These are phyloP conservation scores for Trichogramma evanescens DNA, from an alignment of 2,888 invertebrate genomes.

Conservation along the genomic window DNA sequence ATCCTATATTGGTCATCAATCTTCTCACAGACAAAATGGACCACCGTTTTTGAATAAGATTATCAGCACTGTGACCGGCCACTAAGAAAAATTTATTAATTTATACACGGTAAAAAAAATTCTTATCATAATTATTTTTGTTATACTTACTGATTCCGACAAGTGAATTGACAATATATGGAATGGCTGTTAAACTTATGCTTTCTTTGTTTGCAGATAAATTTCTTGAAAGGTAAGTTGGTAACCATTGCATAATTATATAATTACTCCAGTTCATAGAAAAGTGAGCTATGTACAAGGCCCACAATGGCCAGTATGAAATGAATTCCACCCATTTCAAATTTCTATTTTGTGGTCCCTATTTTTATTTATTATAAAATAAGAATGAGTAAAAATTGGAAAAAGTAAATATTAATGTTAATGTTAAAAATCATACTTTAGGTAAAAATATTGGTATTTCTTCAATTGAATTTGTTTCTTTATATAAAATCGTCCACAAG, in stretches of 20 bases:
- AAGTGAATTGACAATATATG: constrained; percentile 66
- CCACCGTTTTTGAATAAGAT: constrained; percentile 56
- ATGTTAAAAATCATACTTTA: constrained; percentile 43
- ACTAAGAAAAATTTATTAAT: constrained; percentile 42
- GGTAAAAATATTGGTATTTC: constrained; percentile 55
- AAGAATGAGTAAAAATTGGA: constrained; percentile 13
- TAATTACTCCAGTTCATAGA: constrained; percentile 77
- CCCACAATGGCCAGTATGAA: constrained; percentile 64
- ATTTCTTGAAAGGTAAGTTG: constrained; percentile 61
- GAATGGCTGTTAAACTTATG: constrained; percentile 66
- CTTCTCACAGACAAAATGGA: constrained; percentile 63
- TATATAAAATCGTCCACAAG: constrained; percentile 59
- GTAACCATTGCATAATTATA: constrained; percentile 74
- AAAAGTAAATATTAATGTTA: constrained; percentile 6
- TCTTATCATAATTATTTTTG: neutral
- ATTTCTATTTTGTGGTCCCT: constrained; percentile 52
- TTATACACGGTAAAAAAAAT: neutral
- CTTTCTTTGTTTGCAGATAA: constrained; percentile 62
- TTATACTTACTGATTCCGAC: constrained; percentile 57
- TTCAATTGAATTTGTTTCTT: constrained; percentile 52
- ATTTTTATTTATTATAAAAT: constrained; percentile 18
- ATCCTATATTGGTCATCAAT: constrained; percentile 65
- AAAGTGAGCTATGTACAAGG: constrained; percentile 69
- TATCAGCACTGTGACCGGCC: constrained; percentile 67
- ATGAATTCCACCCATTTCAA: constrained; percentile 62